Conservation (phyloP, 2,888 invertebrate genomes). For the Noctuana brunneofusca region DNA sequence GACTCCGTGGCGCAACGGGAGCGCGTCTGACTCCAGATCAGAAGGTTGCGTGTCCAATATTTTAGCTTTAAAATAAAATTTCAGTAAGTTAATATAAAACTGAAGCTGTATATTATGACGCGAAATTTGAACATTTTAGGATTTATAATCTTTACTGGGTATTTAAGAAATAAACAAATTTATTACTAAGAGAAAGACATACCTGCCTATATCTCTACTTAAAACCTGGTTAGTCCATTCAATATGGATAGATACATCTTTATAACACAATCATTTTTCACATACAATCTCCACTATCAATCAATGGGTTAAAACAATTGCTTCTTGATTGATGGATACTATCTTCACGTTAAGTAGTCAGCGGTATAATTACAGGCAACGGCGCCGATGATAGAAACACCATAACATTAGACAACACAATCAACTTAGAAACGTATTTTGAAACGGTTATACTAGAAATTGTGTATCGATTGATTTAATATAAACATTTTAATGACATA, state of each 20-base stretch:
- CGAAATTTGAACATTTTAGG: no score
- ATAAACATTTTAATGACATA: background rate
- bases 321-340: slow-evolving; percentile 40
- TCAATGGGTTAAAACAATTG: slow-evolving; percentile 37
- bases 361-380: slow-evolving; percentile 43
- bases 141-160: no score
- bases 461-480: background rate
- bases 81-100: no score
- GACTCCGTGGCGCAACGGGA: no score
- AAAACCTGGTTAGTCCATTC: background rate
- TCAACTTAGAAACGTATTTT: background rate
- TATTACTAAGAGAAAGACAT: background rate
- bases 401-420: slow-evolving; percentile 61
- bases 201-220: background rate
- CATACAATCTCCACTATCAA: slow-evolving; percentile 36
- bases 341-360: slow-evolving; percentile 41
- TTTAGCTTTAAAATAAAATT: no score
- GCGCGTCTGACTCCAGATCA: no score
- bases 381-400: slow-evolving; percentile 49
- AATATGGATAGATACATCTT: background rate
- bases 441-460: background rate
- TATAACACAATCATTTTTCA: slow-evolving; percentile 32
- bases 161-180: no score
- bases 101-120: no score
- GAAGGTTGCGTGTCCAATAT: no score